phyloP scores from a whole-genome alignment of 1,140 invertebrate genomes.

The Halictus rubicundus region DNA sequence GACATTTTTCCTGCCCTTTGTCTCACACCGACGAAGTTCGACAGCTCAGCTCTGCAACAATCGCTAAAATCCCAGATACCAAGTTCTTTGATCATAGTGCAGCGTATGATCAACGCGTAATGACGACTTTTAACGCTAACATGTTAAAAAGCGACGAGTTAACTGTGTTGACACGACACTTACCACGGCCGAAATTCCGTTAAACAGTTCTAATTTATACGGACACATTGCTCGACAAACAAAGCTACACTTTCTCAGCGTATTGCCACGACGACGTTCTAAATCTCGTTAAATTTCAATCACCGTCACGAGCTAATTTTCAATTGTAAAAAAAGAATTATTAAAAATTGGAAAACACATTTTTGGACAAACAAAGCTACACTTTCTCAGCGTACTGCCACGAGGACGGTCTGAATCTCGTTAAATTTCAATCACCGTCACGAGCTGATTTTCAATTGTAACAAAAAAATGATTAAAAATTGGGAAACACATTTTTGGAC shows the following conservation, averaged over 20 bases:
- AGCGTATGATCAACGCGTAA: too few species aligned
- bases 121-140: slow-evolving; percentile 7
- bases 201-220: slow-evolving; percentile 18
- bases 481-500: neutral
- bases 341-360: too few species aligned
- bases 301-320: too few species aligned
- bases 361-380: neutral
- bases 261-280: neutral
- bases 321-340: too few species aligned
- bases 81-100: too few species aligned
- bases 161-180: slow-evolving; percentile 17
- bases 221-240: neutral
- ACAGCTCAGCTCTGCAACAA: too few species aligned
- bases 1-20: too few species aligned
- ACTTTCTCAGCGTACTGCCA: neutral
- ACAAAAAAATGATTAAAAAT: too few species aligned
- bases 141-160: slow-evolving; percentile 20
- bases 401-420: neutral
- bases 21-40: too few species aligned
- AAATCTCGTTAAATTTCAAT: neutral
- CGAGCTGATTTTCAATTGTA: too few species aligned
- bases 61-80: too few species aligned
- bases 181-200: slow-evolving; percentile 11
- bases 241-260: neutral
- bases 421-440: neutral